These are phyloP conservation scores for Blennius ocellaris DNA, from an alignment of 2,113 vertebrate species.

Conservation along the genomic window DNA sequence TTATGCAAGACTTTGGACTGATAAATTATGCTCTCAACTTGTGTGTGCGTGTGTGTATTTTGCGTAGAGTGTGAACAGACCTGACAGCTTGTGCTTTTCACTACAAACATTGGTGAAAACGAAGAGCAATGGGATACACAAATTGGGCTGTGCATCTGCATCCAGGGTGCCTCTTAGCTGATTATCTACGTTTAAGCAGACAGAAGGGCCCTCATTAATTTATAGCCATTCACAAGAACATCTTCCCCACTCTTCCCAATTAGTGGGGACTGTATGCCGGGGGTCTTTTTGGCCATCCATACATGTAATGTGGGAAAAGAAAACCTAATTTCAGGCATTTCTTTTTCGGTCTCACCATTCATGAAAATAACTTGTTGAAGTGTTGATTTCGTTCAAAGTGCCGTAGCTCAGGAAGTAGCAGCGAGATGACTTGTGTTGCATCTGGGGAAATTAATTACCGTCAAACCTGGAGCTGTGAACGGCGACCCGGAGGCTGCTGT, in stretches of 20 bases:
- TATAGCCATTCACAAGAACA: slow-evolving; percentile 84
- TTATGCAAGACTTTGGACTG: slow-evolving; percentile 22
- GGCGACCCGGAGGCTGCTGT: neutral
- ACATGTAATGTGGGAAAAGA: neutral
- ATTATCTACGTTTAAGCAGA: slow-evolving; percentile 80
- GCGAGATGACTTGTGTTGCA: neutral
- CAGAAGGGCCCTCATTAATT: slow-evolving; percentile 84
- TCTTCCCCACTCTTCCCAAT: slow-evolving; percentile 70
- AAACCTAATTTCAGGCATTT: neutral
- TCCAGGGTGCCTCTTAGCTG: slow-evolving; percentile 64
- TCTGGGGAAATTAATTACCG: slow-evolving; percentile 7
- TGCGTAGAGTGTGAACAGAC: slow-evolving; percentile 58
- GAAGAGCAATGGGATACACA: slow-evolving; percentile 63
- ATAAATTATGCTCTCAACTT: slow-evolving; percentile 39
- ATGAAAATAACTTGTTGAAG: neutral
- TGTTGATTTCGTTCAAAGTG: neutral
- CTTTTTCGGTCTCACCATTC: slow-evolving; percentile 2
- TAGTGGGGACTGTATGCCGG: slow-evolving; percentile 41
- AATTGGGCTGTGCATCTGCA: slow-evolving; percentile 60
- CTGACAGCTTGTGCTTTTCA: slow-evolving; percentile 75
- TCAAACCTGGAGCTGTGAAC: neutral
- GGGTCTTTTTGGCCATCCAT: slow-evolving; percentile 22
- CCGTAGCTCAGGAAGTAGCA: neutral
- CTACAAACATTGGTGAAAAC: slow-evolving; percentile 75
- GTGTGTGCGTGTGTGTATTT: slow-evolving; percentile 33